phyloP scores from a whole-genome alignment of 2,888 invertebrate species.

The Diogma glabrata region DNA sequence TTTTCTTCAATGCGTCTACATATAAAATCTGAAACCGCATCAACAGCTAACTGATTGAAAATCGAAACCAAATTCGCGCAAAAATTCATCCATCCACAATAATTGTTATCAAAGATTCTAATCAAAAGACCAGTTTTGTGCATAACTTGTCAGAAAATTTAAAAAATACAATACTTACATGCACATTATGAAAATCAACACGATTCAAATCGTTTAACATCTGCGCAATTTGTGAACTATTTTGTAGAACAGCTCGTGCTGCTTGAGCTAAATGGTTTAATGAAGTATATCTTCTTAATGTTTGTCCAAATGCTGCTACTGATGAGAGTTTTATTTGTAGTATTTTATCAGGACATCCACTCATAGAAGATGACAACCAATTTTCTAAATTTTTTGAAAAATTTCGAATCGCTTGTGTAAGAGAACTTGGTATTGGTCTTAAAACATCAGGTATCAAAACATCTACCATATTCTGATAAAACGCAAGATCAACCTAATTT shows the following conservation, averaged over 20 bases:
- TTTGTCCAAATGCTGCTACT: conserved; percentile 88
- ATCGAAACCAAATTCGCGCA: too few relatives aligned
- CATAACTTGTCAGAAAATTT: too few relatives aligned
- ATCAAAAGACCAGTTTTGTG: too few relatives aligned
- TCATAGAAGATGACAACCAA: conserved; percentile 76
- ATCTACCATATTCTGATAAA: conserved; percentile 93
- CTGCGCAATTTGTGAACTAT: conserved; percentile 87
- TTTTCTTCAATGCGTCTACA: too few relatives aligned
- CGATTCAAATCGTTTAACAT: conserved; percentile 95
- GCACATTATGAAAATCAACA: conserved; percentile 96
- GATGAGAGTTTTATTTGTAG: conserved; percentile 71
- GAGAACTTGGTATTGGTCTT: conserved; percentile 83
- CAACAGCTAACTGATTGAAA: too few relatives aligned
- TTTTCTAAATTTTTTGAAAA: conserved; percentile 87
- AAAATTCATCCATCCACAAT: too few relatives aligned
- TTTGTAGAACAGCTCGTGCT: conserved; percentile 90
- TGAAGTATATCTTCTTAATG: conserved; percentile 88
- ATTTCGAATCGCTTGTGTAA: conserved; percentile 87
- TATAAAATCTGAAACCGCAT: too few relatives aligned
- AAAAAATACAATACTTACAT: conserved; percentile 40
- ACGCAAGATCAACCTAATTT: conserved; percentile 67
- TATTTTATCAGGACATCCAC: conserved; percentile 71
- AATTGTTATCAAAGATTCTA: too few relatives aligned
- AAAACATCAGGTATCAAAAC: conserved; percentile 94
- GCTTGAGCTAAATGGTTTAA: conserved; percentile 84